Evolutionary conservation across 2,888 invertebrate species (phyloP).

Genomic region (Caradrina kadenii): DNA sequence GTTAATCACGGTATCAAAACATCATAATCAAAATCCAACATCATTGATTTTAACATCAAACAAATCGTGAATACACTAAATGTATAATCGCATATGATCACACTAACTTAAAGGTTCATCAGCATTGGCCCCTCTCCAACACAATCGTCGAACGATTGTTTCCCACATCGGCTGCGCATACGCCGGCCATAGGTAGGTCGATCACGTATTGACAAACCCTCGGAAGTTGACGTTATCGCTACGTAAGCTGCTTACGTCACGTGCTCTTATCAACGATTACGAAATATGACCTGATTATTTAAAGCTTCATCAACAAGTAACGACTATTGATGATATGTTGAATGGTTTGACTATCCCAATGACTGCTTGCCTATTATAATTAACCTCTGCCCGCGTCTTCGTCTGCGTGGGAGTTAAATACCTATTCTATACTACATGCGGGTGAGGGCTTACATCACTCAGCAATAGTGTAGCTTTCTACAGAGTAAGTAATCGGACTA

Average conservation of each 20-base stretch:
- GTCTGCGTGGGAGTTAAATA: too few relatives aligned
- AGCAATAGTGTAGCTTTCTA: too few relatives aligned
- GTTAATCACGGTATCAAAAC: too few relatives aligned
- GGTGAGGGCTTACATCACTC: too few relatives aligned
- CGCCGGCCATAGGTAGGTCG: conserved; percentile 3
- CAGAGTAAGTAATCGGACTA: too few relatives aligned
- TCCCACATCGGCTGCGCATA: conserved; percentile 18
- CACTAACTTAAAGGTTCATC: conserved; percentile 1
- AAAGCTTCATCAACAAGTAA: neutral
- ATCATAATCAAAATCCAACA: too few relatives aligned
- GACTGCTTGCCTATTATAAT: neutral
- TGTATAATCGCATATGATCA: neutral
- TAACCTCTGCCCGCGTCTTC: too few relatives aligned
- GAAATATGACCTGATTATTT: conserved; percentile 11
- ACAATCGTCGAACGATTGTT: neutral
- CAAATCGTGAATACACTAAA: neutral
- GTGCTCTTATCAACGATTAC: conserved; percentile 20
- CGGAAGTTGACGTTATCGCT: conserved; percentile 17
- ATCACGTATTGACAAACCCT: conserved; percentile 12
- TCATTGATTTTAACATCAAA: too few relatives aligned
- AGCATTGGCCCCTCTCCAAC: conserved; percentile 14
- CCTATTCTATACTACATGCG: too few relatives aligned
- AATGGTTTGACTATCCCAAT: neutral
- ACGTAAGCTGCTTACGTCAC: conserved; percentile 38
- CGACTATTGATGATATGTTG: neutral